Percentiles rank a stretch among this genome's conserved stretches.
Evolutionary conservation across 2,113 vertebrate genomes (phyloP).

Genomic region (Microtus ochrogaster): DNA sequence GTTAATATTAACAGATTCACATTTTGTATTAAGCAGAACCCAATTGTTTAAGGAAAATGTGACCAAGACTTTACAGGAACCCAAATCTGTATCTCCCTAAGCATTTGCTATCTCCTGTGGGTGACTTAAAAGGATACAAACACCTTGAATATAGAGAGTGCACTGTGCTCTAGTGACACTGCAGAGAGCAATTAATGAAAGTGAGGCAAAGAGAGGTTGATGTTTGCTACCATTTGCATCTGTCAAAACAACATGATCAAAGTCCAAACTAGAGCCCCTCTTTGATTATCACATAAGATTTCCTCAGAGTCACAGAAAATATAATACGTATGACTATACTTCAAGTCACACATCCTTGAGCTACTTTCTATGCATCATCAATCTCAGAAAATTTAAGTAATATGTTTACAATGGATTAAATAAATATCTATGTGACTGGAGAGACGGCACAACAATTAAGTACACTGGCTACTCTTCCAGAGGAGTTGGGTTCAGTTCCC

Average conservation of each 20-base stretch:
- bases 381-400: background rate
- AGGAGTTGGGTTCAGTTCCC: background rate
- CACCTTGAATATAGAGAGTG: fast-evolving
- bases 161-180: background rate
- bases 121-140: background rate
- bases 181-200: background rate
- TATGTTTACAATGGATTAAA: background rate
- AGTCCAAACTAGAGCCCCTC: background rate
- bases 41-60: background rate
- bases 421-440: background rate
- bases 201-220: background rate
- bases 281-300: background rate
- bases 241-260: background rate
- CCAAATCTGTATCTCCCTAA: background rate
- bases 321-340: background rate
- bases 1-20: background rate
- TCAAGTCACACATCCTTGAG: background rate
- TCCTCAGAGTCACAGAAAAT: background rate
- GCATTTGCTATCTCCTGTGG: background rate
- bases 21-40: background rate
- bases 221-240: background rate
- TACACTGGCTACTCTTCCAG: background rate
- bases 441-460: background rate
- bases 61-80: background rate
- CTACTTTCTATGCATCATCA: background rate